Percentiles rank a stretch among this genome's conserved stretches.
These are phyloP conservation scores for Crioceris asparagi DNA, from an alignment of 2,888 invertebrate genomes.

Conservation along the genomic window DNA sequence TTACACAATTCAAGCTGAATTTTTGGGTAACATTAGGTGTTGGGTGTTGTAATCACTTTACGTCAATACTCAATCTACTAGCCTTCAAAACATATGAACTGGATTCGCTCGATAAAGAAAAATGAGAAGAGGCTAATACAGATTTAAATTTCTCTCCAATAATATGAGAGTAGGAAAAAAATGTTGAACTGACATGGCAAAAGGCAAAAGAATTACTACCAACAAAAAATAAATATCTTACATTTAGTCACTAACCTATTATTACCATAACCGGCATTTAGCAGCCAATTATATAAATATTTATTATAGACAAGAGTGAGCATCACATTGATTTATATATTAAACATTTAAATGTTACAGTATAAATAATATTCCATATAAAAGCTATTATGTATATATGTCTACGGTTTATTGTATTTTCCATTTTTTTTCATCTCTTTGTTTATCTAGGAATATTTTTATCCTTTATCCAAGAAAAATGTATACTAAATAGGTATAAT, in stretches of 20 bases:
- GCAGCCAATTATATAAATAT: not conserved
- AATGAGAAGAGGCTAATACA: no score
- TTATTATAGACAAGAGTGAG: slow-evolving; percentile 19
- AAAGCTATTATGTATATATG: slow-evolving; percentile 19
- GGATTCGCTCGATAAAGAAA: no score
- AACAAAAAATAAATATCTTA: slow-evolving; percentile 13
- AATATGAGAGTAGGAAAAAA: no score
- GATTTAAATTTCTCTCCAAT: no score
- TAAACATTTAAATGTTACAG: slow-evolving; percentile 16
- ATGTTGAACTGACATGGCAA: no score
- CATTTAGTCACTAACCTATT: slow-evolving; percentile 16
- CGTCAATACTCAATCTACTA: no score
- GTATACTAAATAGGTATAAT: slow-evolving; percentile 1
- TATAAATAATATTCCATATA: slow-evolving; percentile 20
- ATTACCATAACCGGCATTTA: slow-evolving; percentile 1
- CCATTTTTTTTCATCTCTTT: slow-evolving; percentile 11
- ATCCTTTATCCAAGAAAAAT: no score
- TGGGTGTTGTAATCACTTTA: no score
- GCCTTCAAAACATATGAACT: no score
- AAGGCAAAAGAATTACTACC: no score
- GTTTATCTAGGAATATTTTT: slow-evolving; percentile 10
- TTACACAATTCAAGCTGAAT: no score
- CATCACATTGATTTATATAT: slow-evolving; percentile 21
- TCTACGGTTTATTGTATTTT: slow-evolving; percentile 17
- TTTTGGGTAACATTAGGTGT: no score